phyloP scores from a whole-genome alignment of 1,140 invertebrate genomes.

The Diuraphis noxia region DNA sequence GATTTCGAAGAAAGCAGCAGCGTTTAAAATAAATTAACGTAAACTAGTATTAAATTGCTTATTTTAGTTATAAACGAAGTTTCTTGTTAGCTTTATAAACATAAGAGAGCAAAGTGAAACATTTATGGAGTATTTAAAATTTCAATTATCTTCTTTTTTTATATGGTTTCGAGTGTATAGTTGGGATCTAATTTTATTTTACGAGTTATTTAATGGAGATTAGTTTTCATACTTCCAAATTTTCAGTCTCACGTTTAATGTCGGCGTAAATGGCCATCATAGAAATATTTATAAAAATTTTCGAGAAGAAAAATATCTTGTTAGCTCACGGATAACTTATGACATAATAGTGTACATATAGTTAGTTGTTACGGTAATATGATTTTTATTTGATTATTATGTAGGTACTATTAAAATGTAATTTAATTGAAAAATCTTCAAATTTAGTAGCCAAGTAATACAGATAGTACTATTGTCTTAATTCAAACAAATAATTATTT shows the following conservation, averaged over 20 bases:
- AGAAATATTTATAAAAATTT: not conserved
- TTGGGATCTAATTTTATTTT: not conserved
- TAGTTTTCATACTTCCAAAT: not conserved
- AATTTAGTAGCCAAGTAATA: not conserved
- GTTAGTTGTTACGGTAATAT: not conserved
- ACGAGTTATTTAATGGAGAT: not conserved
- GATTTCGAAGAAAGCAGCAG: not conserved
- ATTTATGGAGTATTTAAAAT: not conserved
- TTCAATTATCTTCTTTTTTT: not conserved
- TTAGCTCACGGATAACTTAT: not conserved
- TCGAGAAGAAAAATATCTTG: not conserved
- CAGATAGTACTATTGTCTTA: not conserved
- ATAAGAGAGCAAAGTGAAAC: not conserved
- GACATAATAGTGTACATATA: not conserved
- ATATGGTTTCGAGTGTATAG: not conserved
- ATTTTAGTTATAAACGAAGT: not conserved
- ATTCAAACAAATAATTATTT: not conserved
- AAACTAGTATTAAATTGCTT: conserved; percentile 2
- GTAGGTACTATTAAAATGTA: not conserved
- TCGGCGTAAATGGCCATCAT: not conserved
- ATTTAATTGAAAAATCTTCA: not conserved
- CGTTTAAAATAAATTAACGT: not conserved
- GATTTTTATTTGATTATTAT: not conserved
- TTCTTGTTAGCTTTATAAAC: not conserved
- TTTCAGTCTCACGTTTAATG: not conserved